Evolutionary conservation across 2,888 invertebrate species (phyloP).

Genomic region (Drosophila monieri): DNA sequence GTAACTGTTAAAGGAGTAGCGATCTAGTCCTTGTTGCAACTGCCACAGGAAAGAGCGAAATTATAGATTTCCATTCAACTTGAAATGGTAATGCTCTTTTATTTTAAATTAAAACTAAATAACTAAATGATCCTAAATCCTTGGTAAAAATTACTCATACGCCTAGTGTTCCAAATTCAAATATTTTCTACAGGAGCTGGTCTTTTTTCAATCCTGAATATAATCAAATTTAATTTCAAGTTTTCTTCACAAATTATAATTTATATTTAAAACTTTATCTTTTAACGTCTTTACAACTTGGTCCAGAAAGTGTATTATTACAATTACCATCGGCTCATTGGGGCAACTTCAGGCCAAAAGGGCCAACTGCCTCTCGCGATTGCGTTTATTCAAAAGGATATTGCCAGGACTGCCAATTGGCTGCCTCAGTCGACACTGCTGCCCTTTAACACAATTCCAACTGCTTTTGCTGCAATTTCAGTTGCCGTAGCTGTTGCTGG

Average conservation of each 20-base stretch:
- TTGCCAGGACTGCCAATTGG: slow-evolving; percentile 54
- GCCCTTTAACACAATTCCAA: slow-evolving; percentile 41
- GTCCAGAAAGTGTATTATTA: slow-evolving; percentile 19
- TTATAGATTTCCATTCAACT: not conserved
- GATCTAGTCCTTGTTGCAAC: slow-evolving; percentile 12
- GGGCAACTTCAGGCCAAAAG: slow-evolving; percentile 40
- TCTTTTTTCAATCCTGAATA: not conserved
- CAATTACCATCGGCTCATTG: slow-evolving; percentile 45
- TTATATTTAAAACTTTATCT: not conserved
- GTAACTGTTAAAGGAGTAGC: slow-evolving; percentile 55
- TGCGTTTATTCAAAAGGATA: slow-evolving; percentile 69
- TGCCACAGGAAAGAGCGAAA: slow-evolving; percentile 10
- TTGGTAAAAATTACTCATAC: not conserved
- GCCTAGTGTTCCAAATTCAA: not conserved
- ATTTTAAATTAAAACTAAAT: not conserved
- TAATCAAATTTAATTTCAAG: too few species aligned
- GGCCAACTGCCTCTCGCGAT: slow-evolving; percentile 37
- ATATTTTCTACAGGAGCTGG: not conserved
- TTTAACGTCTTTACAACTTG: not conserved
- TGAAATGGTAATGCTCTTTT: slow-evolving; percentile 9
- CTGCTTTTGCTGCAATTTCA: slow-evolving; percentile 21
- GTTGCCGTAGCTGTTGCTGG: slow-evolving; percentile 17
- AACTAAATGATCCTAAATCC: too few species aligned
- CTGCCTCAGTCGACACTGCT: slow-evolving; percentile 26
- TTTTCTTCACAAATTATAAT: too few species aligned